Conservation (phyloP, 1,140 invertebrate species). For the Heterodera schachtii region DNA sequence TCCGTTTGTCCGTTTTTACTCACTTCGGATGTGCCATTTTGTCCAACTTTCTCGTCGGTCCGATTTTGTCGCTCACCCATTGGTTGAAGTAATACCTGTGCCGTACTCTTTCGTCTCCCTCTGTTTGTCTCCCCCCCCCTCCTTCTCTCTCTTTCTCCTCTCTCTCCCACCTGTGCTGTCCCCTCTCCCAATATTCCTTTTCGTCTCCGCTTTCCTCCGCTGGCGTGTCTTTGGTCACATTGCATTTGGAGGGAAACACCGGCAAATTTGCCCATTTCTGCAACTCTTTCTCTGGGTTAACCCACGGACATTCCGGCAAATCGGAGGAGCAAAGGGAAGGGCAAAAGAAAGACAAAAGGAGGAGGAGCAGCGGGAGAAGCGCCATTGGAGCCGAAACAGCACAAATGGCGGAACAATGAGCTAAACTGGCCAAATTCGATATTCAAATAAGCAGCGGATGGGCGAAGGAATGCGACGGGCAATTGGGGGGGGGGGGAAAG, state of each 20-base stretch:
- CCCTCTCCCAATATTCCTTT: slow-evolving; percentile 38
- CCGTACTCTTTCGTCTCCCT: neutral
- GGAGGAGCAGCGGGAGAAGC: neutral
- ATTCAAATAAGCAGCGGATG: neutral
- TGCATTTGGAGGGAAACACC: slow-evolving; percentile 36
- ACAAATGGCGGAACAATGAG: neutral
- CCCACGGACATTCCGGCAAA: slow-evolving; percentile 52
- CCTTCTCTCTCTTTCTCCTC: neutral
- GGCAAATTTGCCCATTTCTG: slow-evolving; percentile 41
- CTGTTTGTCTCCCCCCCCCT: no score
- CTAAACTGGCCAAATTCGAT: neutral
- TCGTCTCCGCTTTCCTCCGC: slow-evolving; percentile 37
- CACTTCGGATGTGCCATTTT: slow-evolving; percentile 51
- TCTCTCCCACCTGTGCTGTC: slow-evolving; percentile 19
- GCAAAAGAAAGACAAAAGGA: neutral
- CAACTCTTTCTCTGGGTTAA: slow-evolving; percentile 46
- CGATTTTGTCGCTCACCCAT: slow-evolving; percentile 59
- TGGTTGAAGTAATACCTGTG: slow-evolving; percentile 50
- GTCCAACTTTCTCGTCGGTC: slow-evolving; percentile 54
- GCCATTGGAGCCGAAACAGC: neutral
- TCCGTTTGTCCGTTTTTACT: neutral
- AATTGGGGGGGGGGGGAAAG: neutral
- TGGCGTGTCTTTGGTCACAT: slow-evolving; percentile 42
- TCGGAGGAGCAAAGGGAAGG: neutral
- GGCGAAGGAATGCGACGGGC: neutral